Evolutionary conservation across 2,888 invertebrate species (phyloP), one percentile per base, ranked within the genome.

Genomic region (Macrophya annulata): DNA sequence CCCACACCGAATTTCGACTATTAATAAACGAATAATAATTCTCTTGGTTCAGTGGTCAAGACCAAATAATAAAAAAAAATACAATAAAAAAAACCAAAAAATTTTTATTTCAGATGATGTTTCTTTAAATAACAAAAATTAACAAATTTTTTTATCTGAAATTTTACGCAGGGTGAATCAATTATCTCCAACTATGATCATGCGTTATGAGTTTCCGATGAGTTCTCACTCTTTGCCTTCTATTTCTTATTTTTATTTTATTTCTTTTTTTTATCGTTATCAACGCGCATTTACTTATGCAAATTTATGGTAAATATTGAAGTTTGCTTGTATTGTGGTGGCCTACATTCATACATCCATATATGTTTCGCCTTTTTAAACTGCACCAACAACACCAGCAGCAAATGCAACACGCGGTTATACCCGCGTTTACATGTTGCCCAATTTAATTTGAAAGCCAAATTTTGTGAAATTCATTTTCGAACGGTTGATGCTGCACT

Each of bases 371-470:
- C 12, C 21, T 74, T 74, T 74, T 45, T 45, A 45, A 43, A 10
- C 12, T 5, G 25, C 17, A 37, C 6, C 37, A 48, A 4, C 4
- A 48, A 1, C 48, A 12, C 1, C 48, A 12, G 48, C 15, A 31
- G 48, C 48, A 15, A 15, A 48, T 48, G 15, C 48, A 68, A 10
- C 17, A 68, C 31, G 25, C 37, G 37, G 15, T 0, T 55, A 68
- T 68, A 68, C 68, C 25, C 25, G 25, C 68, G 8, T 15, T 6
- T 74, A 45, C 45, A 45, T 45, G 4, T 17, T 71, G 10, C 31
- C 77, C 77, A 77, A 77, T 77, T 81, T 81, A 81, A 81, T 81
- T 81, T 81, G 62, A 81, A 81, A 62, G 51, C 40, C 81, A 81
- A 81, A 81, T 81, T 81, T 81, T 12, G 62, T 15, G 21, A 37